Evolutionary conservation across 2,797 vertebrate species (phyloP), one percentile per base, ranked within the genome.

Genomic region (Scleropages formosus): DNA sequence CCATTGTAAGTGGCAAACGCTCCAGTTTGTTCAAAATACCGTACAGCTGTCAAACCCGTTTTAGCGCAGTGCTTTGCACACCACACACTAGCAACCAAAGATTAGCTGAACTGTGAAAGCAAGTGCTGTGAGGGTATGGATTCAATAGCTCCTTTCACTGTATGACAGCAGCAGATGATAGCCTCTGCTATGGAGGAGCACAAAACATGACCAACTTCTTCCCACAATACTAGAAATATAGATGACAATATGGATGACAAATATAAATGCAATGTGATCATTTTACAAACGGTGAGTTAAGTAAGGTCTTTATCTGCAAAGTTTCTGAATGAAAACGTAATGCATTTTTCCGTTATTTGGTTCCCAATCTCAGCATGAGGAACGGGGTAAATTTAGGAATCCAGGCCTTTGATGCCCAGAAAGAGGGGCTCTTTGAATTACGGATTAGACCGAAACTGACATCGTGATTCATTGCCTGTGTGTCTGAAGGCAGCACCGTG

Each of bases 321-420:
- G 53, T n/a, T 72, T 27, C 27, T n/a, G 24, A 49, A 58, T 58
- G 18, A 27, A 20, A 31, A 58, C 56, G 53, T 20, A 58, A 53
- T 64, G 44, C 67, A 26, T 76, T 75, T 65, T 61, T 73, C 4
- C 59, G 31, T 58, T 13, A 67, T 22, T 46, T 47, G 67, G 53
- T 76, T 58, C 59, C 24, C 44, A 70, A 49, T 53, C 13, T 70
- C 13, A 53, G 20, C 44, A 20, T 68, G n/a, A 46, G 46, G 56
- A 22, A 39, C 53, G n/a, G 44, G 68, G 58, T 60, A 59, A 59
- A 75, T 31, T 26, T 26, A 22, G 39, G 39, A 56, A 47, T 60
- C 3, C 20, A 9, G 24, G n/a, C 22, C 31, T 20, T 6, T 26
- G 56, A 60, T 60, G 39, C 69, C 65, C 66, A 61, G 15, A 26